Evolutionary conservation across 2,113 vertebrate species (phyloP).

Genomic region (Mustelus asterias): DNA sequence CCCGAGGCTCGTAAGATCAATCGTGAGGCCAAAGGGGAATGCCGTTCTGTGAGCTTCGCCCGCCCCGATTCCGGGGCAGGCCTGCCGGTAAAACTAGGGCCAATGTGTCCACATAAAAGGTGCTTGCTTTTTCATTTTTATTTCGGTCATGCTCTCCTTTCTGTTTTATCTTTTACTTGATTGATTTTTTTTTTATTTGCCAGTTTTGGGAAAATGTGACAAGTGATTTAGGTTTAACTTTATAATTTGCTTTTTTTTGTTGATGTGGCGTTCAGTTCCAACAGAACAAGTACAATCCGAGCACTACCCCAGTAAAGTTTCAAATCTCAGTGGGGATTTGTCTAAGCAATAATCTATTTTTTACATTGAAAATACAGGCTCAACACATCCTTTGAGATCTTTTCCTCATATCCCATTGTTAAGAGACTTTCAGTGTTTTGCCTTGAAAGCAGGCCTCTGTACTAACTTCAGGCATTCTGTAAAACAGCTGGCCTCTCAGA

Average conservation of each 20-base stretch:
- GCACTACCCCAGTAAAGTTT: background rate
- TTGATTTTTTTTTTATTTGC: background rate
- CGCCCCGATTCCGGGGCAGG: no score
- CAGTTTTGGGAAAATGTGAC: background rate
- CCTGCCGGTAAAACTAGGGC: no score
- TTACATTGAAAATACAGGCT: background rate
- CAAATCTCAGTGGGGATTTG: slow-evolving; percentile 2
- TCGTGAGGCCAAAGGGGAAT: no score
- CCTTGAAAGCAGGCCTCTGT: background rate
- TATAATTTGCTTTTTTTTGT: background rate
- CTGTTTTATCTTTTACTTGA: background rate
- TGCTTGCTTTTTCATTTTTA: background rate
- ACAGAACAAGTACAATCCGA: background rate
- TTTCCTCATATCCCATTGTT: background rate
- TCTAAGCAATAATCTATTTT: background rate
- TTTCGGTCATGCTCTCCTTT: background rate
- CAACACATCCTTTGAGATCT: background rate
- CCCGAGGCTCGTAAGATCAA: no score
- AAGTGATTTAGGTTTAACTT: background rate
- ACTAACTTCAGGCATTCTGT: background rate
- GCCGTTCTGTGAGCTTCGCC: no score
- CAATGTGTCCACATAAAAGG: background rate
- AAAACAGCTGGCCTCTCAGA: background rate
- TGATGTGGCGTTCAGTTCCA: no score
- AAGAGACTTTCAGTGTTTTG: background rate